phyloP scores from a whole-genome alignment of 2,888 invertebrate species.

The Conus canariensis region DNA sequence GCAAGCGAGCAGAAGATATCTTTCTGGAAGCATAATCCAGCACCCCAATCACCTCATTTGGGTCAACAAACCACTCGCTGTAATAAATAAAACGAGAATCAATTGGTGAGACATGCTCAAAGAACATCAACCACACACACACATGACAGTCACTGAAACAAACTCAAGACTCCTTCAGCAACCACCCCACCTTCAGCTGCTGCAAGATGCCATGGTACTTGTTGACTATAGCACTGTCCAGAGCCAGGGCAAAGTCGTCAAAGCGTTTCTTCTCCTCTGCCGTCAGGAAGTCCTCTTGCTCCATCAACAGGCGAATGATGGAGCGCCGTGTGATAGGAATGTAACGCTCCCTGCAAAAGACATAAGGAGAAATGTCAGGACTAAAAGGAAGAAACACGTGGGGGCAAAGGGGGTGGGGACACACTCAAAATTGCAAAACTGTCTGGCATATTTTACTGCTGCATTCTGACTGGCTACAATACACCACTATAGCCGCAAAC shows the following conservation, averaged over 20 bases:
- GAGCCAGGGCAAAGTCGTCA: conserved; percentile 72
- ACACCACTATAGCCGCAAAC: too few species aligned
- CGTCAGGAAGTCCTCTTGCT: conserved; percentile 69
- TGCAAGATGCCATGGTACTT: conserved; percentile 75
- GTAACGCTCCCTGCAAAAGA: conserved; percentile 69
- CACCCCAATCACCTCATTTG: too few species aligned
- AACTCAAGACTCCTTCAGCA: too few species aligned
- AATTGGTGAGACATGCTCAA: too few species aligned
- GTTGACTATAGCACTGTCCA: conserved; percentile 75
- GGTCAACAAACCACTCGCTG: too few species aligned
- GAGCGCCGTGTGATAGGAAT: conserved; percentile 75
- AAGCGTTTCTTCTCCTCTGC: conserved; percentile 71
- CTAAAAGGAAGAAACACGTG: background rate
- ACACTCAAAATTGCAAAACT: background rate
- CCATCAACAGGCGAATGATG: conserved; percentile 70
- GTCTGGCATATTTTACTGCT: too few species aligned
- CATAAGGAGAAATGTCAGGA: background rate
- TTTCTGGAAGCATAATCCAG: too few species aligned
- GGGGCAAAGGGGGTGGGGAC: background rate
- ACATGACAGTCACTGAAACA: too few species aligned
- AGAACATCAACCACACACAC: too few species aligned
- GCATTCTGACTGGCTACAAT: too few species aligned
- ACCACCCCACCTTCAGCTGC: conserved; percentile 71
- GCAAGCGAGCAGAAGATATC: too few species aligned
- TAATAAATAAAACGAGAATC: too few species aligned